These are phyloP conservation scores for Brienomyrus longianalis DNA, from an alignment of 2,113 vertebrate species.

Conservation along the genomic window DNA sequence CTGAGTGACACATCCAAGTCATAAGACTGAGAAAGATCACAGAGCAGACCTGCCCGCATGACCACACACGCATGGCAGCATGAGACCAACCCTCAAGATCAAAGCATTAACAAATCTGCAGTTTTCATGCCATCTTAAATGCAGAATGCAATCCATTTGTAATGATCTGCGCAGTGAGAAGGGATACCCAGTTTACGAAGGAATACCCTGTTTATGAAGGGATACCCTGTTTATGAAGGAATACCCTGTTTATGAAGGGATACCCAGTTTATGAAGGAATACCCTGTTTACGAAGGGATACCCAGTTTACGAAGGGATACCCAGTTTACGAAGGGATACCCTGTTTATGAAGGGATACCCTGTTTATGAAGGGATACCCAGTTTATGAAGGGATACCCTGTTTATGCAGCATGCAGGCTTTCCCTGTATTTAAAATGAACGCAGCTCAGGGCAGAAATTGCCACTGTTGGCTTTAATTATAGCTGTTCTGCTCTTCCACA, in stretches of 20 bases:
- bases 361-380: no score
- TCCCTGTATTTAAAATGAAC: neutral
- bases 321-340: no score
- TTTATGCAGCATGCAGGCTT: neutral
- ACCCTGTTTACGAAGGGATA: no score
- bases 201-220: no score
- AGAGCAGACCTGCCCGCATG: neutral
- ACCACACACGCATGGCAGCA: neutral
- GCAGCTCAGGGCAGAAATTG: neutral
- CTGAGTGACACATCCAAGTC: constrained; percentile 12
- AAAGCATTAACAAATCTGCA: neutral
- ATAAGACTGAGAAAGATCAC: neutral
- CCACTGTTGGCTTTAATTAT: neutral
- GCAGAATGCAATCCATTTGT: neutral
- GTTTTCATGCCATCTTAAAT: neutral
- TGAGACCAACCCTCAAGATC: no score
- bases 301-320: no score
- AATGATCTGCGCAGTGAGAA: neutral
- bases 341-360: no score
- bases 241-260: no score
- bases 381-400: neutral
- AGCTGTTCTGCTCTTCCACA: no score
- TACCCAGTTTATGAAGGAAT: no score
- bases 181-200: neutral
- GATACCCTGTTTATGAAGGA: no score